phyloP scores from a whole-genome alignment of 2,113 vertebrate genomes.

The Cephalopterus ornatus region DNA sequence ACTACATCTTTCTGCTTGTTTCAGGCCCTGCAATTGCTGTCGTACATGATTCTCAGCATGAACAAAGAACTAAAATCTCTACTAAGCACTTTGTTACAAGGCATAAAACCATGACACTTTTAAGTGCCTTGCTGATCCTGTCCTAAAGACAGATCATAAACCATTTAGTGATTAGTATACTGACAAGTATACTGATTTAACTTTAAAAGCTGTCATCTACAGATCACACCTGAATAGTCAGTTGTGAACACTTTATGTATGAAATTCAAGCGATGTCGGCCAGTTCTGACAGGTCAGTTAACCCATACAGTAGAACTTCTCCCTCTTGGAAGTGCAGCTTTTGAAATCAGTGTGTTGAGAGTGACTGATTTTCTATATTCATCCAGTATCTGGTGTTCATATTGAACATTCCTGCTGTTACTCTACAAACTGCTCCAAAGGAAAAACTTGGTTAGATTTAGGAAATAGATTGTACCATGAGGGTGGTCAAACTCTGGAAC shows the following conservation, averaged over 20 bases:
- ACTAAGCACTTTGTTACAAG: background rate
- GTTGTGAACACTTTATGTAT: background rate
- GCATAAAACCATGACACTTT: background rate
- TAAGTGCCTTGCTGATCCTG: background rate
- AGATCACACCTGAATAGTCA: background rate
- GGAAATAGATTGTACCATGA: background rate
- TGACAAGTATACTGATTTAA: background rate
- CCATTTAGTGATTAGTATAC: background rate
- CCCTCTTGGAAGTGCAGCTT: background rate
- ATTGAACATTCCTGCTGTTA: background rate
- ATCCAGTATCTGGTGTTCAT: background rate
- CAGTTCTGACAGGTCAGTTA: background rate
- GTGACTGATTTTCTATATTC: background rate
- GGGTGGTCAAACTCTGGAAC: background rate
- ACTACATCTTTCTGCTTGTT: background rate
- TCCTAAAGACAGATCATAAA: background rate
- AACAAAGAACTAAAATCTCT: background rate
- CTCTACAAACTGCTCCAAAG: background rate
- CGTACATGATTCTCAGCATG: background rate
- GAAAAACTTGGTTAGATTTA: background rate
- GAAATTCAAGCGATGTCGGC: background rate
- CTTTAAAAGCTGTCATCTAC: background rate
- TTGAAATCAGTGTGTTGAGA: background rate
- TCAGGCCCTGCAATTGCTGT: background rate
- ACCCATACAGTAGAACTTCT: background rate